Evolutionary conservation across 2,888 invertebrate species (phyloP), one percentile per base, ranked within the genome.

Genomic region (Lithophane semibrunnea): DNA sequence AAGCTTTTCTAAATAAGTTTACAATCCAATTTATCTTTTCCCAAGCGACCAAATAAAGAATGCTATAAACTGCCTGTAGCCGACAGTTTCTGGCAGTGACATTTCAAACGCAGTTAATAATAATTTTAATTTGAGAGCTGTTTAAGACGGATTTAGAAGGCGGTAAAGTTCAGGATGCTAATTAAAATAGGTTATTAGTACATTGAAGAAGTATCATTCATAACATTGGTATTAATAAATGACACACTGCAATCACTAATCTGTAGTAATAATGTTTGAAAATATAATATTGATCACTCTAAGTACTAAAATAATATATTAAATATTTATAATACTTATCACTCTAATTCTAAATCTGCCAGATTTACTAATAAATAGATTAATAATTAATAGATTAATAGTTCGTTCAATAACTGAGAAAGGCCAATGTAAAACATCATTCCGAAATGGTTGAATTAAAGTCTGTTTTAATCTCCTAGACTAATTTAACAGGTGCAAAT

Each of bases 1-100:
- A 70, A 65, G 77, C 29, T 81, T 86, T 80, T 86, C 84, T 80
- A 66, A 71, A 80, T 73, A 80, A 56, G n/a, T 87, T 87, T 88
- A 87, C 68, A 78, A 75, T 77, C 69, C 77, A 76, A 88, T 87
- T 84, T 77, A 88, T 87, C 82, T 88, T 79, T 69, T 75, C 71
- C 56, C 54, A 56, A 65, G 65, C 49, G 74, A 64, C 68, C 72
- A 66, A 84, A 84, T 79, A 75, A 86, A 82, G 75, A 76, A 78
- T 75, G 77, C 77, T 60, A 70, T 88, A 75, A 82, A 84, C 73
- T 79, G 60, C 70, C 66, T n/a, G 12, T 24, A 67, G 52, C 54
- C 44, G 61, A 61, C 68, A 71, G 66, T 67, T 75, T 79, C 73
- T 73, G 74, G 16, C 70, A 65, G 71, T 75, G 73, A 66, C 72